Percentiles rank a stretch among this genome's conserved stretches.
Evolutionary conservation across 2,113 vertebrate genomes (phyloP).

Genomic region (Morone chrysops): DNA sequence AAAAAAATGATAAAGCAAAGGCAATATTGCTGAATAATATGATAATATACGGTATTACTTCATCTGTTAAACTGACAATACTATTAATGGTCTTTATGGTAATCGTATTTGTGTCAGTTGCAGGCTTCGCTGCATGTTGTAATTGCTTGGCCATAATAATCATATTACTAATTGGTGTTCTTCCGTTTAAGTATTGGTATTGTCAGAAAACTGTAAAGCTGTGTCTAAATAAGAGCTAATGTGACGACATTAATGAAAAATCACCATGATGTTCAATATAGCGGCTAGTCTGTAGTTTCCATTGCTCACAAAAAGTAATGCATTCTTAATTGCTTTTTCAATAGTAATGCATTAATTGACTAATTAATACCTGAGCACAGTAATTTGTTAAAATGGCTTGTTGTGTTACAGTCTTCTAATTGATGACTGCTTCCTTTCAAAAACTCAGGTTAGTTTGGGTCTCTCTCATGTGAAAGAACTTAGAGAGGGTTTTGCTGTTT

Average conservation of each 20-base stretch:
- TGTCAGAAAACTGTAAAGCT: background rate
- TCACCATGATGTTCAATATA: constrained; percentile 4
- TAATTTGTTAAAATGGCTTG: constrained; percentile 29
- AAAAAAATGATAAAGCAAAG: background rate
- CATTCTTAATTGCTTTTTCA: constrained; percentile 45
- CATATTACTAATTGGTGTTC: background rate
- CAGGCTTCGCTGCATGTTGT: background rate
- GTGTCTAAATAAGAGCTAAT: constrained; percentile 12
- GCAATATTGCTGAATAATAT: background rate
- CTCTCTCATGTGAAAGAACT: background rate
- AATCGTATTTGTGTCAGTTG: background rate
- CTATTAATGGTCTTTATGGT: too few relatives aligned
- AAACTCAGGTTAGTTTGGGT: background rate
- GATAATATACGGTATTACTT: background rate
- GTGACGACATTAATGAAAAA: constrained; percentile 32
- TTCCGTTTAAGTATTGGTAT: background rate
- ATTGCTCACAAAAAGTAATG: constrained; percentile 39
- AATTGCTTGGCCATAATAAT: background rate
- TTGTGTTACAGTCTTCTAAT: constrained; percentile 1
- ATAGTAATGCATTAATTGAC: constrained; percentile 29
- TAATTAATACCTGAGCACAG: constrained; percentile 44
- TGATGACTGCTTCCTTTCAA: background rate
- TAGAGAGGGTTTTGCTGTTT: background rate
- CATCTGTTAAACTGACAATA: too few relatives aligned
- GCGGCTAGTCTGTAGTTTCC: constrained; percentile 12